phyloP scores from a whole-genome alignment of 2,113 vertebrate species.

The Synchiropus splendidus region DNA sequence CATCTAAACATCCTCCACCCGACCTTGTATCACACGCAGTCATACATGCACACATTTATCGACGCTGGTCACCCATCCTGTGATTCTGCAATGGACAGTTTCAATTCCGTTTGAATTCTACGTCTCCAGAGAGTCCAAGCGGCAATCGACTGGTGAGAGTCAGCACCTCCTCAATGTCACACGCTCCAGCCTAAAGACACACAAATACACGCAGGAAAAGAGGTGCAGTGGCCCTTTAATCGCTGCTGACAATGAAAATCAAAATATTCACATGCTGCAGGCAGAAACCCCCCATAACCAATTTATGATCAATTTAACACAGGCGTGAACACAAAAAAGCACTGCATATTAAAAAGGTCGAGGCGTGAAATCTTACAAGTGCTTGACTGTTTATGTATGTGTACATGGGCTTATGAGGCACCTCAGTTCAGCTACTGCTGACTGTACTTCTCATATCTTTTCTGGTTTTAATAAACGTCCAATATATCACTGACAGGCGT shows the following conservation, averaged over 20 bases:
- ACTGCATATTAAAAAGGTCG: neutral
- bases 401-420: too few species aligned
- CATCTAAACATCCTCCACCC: conserved; percentile 13
- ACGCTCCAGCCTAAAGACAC: neutral
- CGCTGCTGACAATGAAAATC: conserved; percentile 17
- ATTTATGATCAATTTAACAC: conserved; percentile 50
- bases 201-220: conserved; percentile 3
- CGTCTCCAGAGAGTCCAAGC: conserved; percentile 3
- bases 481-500: too few species aligned
- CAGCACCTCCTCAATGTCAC: conserved; percentile 43
- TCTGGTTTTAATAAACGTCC: too few species aligned
- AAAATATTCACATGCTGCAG: conserved; percentile 39
- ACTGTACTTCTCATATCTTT: too few species aligned
- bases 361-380: conserved; percentile 1
- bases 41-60: conserved; percentile 12
- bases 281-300: conserved; percentile 35
- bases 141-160: conserved; percentile 28
- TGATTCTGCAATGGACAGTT: conserved; percentile 17
- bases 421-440: too few species aligned
- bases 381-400: neutral
- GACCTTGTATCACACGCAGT: conserved; percentile 4
- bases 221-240: conserved; percentile 26
- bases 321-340: conserved; percentile 25
- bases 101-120: conserved; percentile 16
- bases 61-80: neutral